A percentile compares a stretch with the other conserved stretches of the same genome.
Conservation (phyloP, 2,113 vertebrate genomes). For the human (Homo sapiens) region GRCh38 chr13:23381501-23382000, state of each 20-base stretch:
- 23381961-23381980: neutral
- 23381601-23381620: neutral
- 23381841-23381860: neutral
- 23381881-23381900: neutral
- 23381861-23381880: neutral
- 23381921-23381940: neutral
- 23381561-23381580: neutral
- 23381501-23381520: neutral
- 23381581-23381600: neutral
- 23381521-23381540: neutral
- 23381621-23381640: neutral
- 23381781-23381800: neutral
- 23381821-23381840: neutral
- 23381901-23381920: neutral
- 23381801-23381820: neutral
- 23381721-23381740: neutral
- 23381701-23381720: neutral
- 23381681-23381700: neutral
- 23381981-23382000: neutral
- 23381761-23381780: neutral
- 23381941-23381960: neutral
- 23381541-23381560: neutral
- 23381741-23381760: neutral
- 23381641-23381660: neutral
- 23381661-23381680: neutral